phyloP scores from a whole-genome alignment of 2,797 vertebrate species.

The Lutjanus argentimaculatus region DNA sequence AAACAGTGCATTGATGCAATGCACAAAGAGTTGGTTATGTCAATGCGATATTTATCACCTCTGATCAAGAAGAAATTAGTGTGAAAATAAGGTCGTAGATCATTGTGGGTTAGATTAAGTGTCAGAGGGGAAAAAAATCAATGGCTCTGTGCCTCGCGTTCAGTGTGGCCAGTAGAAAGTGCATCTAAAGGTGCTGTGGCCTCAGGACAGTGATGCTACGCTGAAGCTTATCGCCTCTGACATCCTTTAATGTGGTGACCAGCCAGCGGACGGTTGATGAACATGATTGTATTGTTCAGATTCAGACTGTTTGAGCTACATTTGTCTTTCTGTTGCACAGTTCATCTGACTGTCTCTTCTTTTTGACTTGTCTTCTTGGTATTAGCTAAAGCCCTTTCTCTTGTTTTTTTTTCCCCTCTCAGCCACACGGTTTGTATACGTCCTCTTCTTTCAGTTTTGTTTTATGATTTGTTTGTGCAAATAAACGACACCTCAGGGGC shows the following conservation, averaged over 20 bases:
- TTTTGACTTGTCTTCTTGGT: neutral
- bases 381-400: neutral
- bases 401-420: neutral
- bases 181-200: conserved; percentile 72
- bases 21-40: conserved; percentile 84
- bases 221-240: conserved; percentile 68
- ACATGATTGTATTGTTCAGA: conserved; percentile 23
- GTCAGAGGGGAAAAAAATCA: conserved; percentile 85
- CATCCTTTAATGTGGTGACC: conserved; percentile 70
- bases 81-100: conserved; percentile 90
- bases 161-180: conserved; percentile 71
- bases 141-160: conserved; percentile 71
- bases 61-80: conserved; percentile 90
- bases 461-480: conserved; percentile 77
- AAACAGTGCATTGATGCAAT: conserved; percentile 79
- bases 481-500: conserved; percentile 45
- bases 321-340: conserved; percentile 11
- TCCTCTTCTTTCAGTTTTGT: conserved; percentile 39
- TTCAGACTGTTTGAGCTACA: conserved; percentile 28
- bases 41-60: conserved; percentile 90
- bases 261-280: conserved; percentile 48
- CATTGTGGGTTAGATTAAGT: conserved; percentile 87
- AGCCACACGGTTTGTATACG: conserved; percentile 38
- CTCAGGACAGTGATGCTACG: conserved; percentile 68
- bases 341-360: neutral